Conservation (phyloP, 2,113 vertebrate species). For the Aegypius monachus region DNA sequence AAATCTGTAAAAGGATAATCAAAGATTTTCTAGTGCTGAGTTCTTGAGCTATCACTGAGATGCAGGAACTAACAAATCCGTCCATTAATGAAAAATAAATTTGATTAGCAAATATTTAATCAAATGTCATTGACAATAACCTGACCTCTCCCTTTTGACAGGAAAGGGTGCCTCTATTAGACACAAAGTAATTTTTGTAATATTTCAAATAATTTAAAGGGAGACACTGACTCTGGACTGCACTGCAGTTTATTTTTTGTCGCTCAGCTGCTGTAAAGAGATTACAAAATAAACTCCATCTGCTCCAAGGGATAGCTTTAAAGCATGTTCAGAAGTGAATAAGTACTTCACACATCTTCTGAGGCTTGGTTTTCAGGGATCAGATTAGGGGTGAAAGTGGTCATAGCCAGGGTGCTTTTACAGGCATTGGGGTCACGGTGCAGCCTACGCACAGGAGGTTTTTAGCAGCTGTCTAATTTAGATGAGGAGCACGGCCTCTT, state of each 20-base stretch:
- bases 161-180: background rate
- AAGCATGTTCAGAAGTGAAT: background rate
- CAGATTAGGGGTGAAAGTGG: background rate
- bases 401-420: background rate
- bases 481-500: background rate
- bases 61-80: background rate
- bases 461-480: background rate
- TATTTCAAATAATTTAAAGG: background rate
- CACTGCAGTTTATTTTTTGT: background rate
- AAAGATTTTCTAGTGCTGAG: background rate
- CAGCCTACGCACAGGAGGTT: background rate
- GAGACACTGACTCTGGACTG: background rate
- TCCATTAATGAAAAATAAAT: background rate
- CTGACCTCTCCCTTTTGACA: background rate
- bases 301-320: constrained; percentile 45
- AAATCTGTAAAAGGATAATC: background rate
- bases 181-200: background rate
- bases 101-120: constrained; percentile 18
- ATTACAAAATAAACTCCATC: constrained; percentile 53
- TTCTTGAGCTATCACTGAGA: background rate
- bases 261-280: constrained; percentile 19
- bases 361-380: background rate
- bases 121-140: background rate
- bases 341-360: constrained; percentile 9
- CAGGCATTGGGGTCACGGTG: background rate